Base-by-base conservation (phyloP, 2,797 vertebrate genomes). In the Falco concolor region DNA sequence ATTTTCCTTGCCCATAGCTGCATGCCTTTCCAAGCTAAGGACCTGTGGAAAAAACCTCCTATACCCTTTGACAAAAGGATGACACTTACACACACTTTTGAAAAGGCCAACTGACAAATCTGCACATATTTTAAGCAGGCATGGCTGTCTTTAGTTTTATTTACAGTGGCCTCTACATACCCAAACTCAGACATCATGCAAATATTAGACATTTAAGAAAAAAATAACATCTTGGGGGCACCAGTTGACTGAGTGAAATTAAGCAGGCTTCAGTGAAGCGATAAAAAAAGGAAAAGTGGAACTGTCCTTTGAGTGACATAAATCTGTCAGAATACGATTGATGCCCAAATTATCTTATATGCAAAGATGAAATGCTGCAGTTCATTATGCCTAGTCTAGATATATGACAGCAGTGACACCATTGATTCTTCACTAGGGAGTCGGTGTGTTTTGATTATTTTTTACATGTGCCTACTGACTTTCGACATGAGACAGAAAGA, bases 341-440 rank as follows among this genome's bases (percentile, higher is more conserved):
- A 99, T 99, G 99, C 98, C 98, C 99, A 99, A 99, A 99, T 99
- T 99, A 99, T 99, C 99, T 99, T 99, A 99, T 99, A 99, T 99
- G 99, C 99, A 99, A 99, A 99, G 99, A 99, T 98, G 98, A 99
- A 99, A 98, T 98, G 98, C 98, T 97, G 98, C 98, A 99, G 98
- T 99, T 99, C 99, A 99, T 99, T 99, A 99, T 98, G 96, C 97
- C 97, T 97, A 98, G 98, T 98, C 98, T 98, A 98, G 99, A 99
- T 99, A 98, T 99, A 99, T 99, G 98, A 98, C 98, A 98, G 97
- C 96, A 98, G 98, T 99, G 99, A 99, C 99, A 99, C 95, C 98
- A 98, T 97, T 98, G 98, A 99, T 99, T 98, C 98, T 99, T 99
- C 99, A 99, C 98, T 98, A 98, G 98, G 98, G 99, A 98, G 98